phyloP scores from a whole-genome alignment of 2,797 vertebrate genomes.

The Myotis daubentonii region DNA sequence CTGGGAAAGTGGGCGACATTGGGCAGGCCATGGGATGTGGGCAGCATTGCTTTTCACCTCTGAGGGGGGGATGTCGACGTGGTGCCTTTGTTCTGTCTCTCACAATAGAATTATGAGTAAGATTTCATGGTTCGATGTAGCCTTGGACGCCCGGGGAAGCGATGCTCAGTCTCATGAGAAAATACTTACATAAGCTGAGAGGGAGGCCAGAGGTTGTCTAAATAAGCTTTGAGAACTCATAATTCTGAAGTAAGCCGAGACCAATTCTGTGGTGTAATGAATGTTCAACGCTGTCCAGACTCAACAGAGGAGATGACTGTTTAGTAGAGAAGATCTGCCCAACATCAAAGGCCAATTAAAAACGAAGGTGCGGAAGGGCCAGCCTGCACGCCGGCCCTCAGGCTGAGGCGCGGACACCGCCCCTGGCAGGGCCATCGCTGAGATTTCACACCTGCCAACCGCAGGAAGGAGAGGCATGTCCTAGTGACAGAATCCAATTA shows the following conservation, averaged over 20 bases:
- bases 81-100: neutral
- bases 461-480: neutral
- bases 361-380: neutral
- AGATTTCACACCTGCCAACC: constrained; percentile 7
- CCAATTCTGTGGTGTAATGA: neutral
- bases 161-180: constrained; percentile 32
- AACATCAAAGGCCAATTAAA: neutral
- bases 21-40: neutral
- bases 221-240: constrained; percentile 64
- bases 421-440: neutral
- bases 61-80: neutral
- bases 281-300: neutral
- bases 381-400: neutral
- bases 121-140: neutral
- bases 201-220: constrained; percentile 59
- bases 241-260: constrained; percentile 46
- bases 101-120: constrained; percentile 1
- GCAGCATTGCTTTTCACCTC: neutral
- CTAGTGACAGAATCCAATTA: constrained; percentile 54
- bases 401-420: neutral
- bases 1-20: neutral
- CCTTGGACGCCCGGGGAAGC: neutral
- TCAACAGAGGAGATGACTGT: neutral
- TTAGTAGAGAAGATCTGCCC: neutral
- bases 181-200: constrained; percentile 61